Conservation (phyloP, 2,113 vertebrate species). For the Hippopotamus amphibius region DNA sequence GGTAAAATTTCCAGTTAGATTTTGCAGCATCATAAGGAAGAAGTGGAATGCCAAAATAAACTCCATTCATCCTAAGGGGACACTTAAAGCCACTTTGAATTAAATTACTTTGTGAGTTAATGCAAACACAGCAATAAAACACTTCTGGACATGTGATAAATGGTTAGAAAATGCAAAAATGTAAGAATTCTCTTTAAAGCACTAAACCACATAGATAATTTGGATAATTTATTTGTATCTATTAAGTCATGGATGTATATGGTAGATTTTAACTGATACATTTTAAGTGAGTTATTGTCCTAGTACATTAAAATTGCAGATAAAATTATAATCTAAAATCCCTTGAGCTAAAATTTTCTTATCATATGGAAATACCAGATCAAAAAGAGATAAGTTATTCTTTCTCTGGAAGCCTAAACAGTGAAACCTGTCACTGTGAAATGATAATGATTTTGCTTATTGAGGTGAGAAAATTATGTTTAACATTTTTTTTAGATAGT, state of each 20-base stretch:
- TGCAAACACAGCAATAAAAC: conserved; percentile 50
- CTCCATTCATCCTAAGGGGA: not conserved
- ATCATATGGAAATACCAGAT: not conserved
- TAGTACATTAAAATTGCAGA: not conserved
- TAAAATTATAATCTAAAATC: not conserved
- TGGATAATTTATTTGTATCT: conserved; percentile 23
- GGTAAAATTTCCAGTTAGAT: conserved; percentile 34
- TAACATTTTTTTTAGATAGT: not conserved
- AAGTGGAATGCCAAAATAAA: conserved; percentile 48
- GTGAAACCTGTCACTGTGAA: not conserved
- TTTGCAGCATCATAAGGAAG: conserved; percentile 24
- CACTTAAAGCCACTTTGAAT: conserved; percentile 59
- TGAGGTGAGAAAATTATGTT: conserved; percentile 36
- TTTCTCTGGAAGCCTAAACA: conserved; percentile 50
- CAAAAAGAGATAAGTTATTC: conserved; percentile 53
- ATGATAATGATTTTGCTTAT: not conserved
- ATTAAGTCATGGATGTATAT: conserved; percentile 5
- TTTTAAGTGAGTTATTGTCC: conserved; percentile 53
- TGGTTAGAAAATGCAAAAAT: not conserved
- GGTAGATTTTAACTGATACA: not conserved
- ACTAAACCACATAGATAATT: not conserved
- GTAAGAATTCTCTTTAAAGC: conserved; percentile 9
- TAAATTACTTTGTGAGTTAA: conserved; percentile 50
- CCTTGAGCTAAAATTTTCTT: conserved; percentile 48
- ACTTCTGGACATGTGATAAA: conserved; percentile 12